A percentile compares a stretch with the other conserved stretches of the same genome.
Evolutionary conservation across 1,140 invertebrate genomes (phyloP).

Genomic region (Lordiphosa mommai): DNA sequence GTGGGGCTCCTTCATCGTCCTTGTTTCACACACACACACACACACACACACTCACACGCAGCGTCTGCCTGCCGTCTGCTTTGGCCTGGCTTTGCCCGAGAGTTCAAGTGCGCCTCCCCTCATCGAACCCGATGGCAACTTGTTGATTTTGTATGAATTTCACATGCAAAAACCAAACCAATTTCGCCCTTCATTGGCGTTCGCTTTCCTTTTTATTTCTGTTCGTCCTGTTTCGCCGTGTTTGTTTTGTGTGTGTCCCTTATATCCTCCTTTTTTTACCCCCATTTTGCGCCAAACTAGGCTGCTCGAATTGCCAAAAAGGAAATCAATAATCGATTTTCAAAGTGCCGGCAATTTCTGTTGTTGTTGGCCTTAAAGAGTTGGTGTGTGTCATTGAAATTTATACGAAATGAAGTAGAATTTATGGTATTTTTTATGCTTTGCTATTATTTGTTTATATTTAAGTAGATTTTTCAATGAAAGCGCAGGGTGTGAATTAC

Average conservation of each 20-base stretch:
- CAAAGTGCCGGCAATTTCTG: conserved; percentile 14
- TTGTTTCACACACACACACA: conserved; percentile 15
- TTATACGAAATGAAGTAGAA: too few relatives aligned
- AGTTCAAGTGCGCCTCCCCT: conserved; percentile 40
- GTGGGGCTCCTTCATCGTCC: conserved; percentile 10
- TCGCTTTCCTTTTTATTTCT: conserved; percentile 20
- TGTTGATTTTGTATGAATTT: conserved; percentile 51
- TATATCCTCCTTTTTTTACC: conserved; percentile 10
- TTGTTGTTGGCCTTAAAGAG: not conserved
- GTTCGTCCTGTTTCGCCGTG: conserved; percentile 19
- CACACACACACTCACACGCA: conserved; percentile 6
- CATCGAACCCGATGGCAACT: conserved; percentile 52
- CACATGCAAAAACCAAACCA: conserved; percentile 54
- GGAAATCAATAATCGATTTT: conserved; percentile 52
- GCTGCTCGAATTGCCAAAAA: conserved; percentile 26
- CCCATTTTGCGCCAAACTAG: conserved; percentile 21
- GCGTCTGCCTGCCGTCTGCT: conserved; percentile 46
- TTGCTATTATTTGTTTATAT: too few relatives aligned
- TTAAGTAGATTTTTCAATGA: too few relatives aligned
- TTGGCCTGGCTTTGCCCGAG: conserved; percentile 20
- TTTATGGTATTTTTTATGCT: too few relatives aligned
- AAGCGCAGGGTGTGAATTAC: too few relatives aligned
- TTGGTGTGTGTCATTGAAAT: not conserved
- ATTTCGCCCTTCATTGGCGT: conserved; percentile 51
- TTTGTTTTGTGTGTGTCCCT: conserved; percentile 35